A percentile compares a stretch with the other conserved stretches of the same genome.
phyloP scores from a whole-genome alignment of 1,140 invertebrate species.

The Trinorchestia longiramus region DNA sequence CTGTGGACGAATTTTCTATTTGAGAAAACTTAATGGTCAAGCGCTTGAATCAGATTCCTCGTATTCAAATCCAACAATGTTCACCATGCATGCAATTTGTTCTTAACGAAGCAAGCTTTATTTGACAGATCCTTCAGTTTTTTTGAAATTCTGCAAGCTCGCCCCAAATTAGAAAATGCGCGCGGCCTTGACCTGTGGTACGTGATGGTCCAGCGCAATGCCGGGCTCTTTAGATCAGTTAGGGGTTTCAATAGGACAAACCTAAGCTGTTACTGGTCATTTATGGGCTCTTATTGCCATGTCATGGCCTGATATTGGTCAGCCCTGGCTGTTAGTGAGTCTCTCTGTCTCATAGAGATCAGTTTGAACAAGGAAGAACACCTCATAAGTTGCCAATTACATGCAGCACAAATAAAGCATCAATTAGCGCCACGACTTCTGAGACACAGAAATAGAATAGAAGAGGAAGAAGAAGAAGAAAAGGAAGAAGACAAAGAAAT shows the following conservation, averaged over 20 bases:
- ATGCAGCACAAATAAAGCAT: background rate
- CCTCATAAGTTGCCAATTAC: background rate
- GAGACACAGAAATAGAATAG: background rate
- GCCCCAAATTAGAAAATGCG: no score
- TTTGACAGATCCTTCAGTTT: no score
- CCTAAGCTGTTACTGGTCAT: background rate
- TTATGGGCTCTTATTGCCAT: background rate
- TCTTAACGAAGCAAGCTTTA: no score
- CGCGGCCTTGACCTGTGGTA: no score
- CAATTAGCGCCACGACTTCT: background rate
- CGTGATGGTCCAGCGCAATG: no score
- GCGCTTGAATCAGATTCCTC: no score
- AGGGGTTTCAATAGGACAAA: background rate
- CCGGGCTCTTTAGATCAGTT: background rate
- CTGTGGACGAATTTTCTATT: no score
- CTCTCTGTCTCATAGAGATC: background rate
- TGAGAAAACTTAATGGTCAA: no score
- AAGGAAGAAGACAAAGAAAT: no score
- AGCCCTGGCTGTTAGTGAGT: background rate
- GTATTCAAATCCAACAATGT: no score
- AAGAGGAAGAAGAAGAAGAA: background rate
- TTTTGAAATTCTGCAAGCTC: no score
- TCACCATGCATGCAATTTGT: no score
- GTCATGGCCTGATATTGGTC: background rate
- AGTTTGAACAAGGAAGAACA: background rate